A percentile compares a stretch with the other conserved stretches of the same genome.
phyloP scores from a whole-genome alignment of 2,888 invertebrate species.

The Drosophila nr. perissopoda region DNA sequence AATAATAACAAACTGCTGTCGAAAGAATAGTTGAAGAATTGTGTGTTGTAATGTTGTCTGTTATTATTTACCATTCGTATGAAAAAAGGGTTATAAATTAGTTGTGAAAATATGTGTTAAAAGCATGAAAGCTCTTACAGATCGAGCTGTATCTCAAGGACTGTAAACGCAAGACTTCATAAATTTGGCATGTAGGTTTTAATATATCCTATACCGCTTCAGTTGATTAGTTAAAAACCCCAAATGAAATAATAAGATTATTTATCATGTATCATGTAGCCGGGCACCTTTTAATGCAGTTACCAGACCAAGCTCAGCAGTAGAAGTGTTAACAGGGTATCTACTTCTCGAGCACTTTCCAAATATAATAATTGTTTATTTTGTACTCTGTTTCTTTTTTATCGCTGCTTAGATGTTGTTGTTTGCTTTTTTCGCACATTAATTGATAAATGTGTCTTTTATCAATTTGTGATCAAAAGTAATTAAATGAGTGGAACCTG shows the following conservation, averaged over 20 bases:
- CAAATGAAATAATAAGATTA: not conserved
- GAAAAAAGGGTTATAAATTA: not conserved
- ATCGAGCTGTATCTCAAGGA: not conserved
- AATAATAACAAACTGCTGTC: slow-evolving; percentile 33
- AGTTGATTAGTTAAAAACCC: too few species aligned
- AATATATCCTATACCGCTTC: not conserved
- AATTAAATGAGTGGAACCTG: slow-evolving; percentile 63
- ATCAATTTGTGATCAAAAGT: slow-evolving; percentile 73
- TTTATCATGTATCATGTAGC: not conserved
- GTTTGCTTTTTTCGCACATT: slow-evolving; percentile 65
- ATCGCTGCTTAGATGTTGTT: slow-evolving; percentile 33
- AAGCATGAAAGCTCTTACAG: not conserved
- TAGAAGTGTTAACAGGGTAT: slow-evolving; percentile 4
- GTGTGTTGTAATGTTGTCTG: slow-evolving; percentile 36
- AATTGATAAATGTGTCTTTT: slow-evolving; percentile 75
- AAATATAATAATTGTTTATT: slow-evolving; percentile 9
- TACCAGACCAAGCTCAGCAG: not conserved
- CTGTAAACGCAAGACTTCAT: not conserved
- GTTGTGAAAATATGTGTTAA: not conserved
- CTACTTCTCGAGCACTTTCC: not conserved
- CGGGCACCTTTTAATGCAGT: not conserved
- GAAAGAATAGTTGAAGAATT: slow-evolving; percentile 18
- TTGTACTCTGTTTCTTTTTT: slow-evolving; percentile 27
- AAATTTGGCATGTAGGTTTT: not conserved
- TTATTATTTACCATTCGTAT: slow-evolving; percentile 26